phyloP scores from a whole-genome alignment of 2,797 vertebrate genomes.

The Geotria australis region DNA sequence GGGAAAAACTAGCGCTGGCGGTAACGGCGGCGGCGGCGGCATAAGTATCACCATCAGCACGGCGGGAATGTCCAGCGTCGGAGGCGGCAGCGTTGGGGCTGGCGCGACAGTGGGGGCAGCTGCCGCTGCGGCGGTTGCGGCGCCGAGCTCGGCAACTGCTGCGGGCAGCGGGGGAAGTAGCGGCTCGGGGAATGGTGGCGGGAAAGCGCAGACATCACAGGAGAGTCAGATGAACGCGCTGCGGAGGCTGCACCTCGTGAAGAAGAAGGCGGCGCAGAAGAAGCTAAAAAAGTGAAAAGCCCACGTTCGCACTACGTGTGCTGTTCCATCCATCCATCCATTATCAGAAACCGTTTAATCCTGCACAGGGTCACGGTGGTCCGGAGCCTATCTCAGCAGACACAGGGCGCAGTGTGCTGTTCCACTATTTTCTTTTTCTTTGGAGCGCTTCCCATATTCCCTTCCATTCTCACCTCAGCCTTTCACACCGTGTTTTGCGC shows the following conservation, averaged over 20 bases:
- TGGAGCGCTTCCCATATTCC: too few relatives aligned
- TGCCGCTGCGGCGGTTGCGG: neutral
- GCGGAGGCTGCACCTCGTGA: conserved; percentile 79
- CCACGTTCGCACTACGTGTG: too few relatives aligned
- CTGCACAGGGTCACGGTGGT: too few relatives aligned
- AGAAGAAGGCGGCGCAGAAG: conserved; percentile 94
- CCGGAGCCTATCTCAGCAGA: too few relatives aligned
- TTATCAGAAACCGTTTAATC: too few relatives aligned
- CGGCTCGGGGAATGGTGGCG: conserved; percentile 1
- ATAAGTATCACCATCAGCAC: conserved; percentile 7
- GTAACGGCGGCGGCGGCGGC: conserved; percentile 6
- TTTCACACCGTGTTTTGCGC: too few relatives aligned
- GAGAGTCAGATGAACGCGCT: conserved; percentile 82
- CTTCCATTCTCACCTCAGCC: too few relatives aligned
- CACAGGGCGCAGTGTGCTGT: too few relatives aligned
- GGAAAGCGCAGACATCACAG: conserved; percentile 55
- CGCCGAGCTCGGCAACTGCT: neutral
- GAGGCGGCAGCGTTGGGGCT: conserved; percentile 11
- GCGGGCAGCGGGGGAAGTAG: neutral
- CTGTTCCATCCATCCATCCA: too few relatives aligned
- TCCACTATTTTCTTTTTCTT: too few relatives aligned
- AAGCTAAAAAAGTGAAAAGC: conserved; percentile 60
- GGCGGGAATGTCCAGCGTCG: conserved; percentile 2
- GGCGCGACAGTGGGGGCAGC: conserved; percentile 19
- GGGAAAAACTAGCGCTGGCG: conserved; percentile 10